Percentiles rank a stretch among this genome's conserved stretches.
These are phyloP conservation scores for Campylorhamphus procurvoides DNA, from an alignment of 2,113 vertebrate genomes.

Conservation along the genomic window DNA sequence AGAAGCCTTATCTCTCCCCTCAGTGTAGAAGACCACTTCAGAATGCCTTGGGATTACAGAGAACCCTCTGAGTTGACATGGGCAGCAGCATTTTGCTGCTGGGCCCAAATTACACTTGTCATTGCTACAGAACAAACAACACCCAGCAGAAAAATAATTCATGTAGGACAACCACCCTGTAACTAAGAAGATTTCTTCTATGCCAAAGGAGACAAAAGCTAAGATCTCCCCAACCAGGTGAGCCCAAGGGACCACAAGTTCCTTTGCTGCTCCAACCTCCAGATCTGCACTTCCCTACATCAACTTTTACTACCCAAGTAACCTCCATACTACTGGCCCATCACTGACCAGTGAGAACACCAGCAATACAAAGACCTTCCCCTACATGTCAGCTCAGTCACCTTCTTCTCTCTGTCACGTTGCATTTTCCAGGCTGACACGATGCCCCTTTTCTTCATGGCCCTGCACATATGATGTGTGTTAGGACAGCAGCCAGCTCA, in stretches of 20 bases:
- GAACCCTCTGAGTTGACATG: neutral
- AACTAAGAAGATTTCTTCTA: neutral
- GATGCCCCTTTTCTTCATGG: neutral
- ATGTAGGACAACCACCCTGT: neutral
- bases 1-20: neutral
- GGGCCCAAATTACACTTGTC: neutral
- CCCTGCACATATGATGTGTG: neutral
- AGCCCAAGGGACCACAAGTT: neutral
- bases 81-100: neutral
- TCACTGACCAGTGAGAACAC: neutral
- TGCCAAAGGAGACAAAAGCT: neutral
- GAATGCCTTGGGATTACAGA: neutral
- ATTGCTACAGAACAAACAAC: neutral
- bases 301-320: neutral
- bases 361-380: neutral
- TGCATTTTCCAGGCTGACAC: neutral
- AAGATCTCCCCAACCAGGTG: neutral
- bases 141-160: neutral
- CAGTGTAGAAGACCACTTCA: neutral
- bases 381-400: fast-evolving
- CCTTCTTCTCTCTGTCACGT: neutral
- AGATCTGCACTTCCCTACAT: fast-evolving
- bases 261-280: neutral
- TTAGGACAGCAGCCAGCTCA: neutral
- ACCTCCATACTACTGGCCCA: neutral